Evolutionary conservation across 2,888 invertebrate genomes (phyloP).

Genomic region (Nysson spinosus): DNA sequence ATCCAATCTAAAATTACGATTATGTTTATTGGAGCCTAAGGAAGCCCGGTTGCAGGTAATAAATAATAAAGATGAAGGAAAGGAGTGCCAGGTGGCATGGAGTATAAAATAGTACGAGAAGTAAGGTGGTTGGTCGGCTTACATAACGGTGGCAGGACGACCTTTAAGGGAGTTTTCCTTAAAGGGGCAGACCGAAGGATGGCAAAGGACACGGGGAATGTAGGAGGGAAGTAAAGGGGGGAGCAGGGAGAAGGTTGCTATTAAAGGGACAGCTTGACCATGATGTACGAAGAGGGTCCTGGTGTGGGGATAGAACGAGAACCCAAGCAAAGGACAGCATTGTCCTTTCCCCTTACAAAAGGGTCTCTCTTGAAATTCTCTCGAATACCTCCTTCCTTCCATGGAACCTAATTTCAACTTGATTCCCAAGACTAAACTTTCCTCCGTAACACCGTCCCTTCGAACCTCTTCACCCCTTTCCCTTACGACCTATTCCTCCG

Average conservation of each 20-base stretch:
- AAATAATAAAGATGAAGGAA: too few relatives aligned
- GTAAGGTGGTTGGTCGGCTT: slow-evolving; percentile 43
- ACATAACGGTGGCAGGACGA: slow-evolving; percentile 35
- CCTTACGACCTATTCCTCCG: slow-evolving; percentile 2
- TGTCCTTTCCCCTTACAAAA: slow-evolving; percentile 57
- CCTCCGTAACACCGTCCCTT: neutral
- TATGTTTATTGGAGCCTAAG: too few relatives aligned
- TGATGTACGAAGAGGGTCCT: slow-evolving; percentile 38
- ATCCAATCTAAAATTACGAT: too few relatives aligned
- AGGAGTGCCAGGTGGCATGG: slow-evolving; percentile 32
- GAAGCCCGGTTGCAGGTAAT: too few relatives aligned
- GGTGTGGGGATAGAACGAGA: slow-evolving; percentile 35
- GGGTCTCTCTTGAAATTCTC: slow-evolving; percentile 41
- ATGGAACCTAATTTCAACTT: slow-evolving; percentile 46
- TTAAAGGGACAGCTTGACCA: slow-evolving; percentile 68
- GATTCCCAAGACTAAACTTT: slow-evolving; percentile 38
- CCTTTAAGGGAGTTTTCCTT: slow-evolving; percentile 55
- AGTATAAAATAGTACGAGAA: too few relatives aligned
- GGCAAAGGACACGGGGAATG: slow-evolving; percentile 27
- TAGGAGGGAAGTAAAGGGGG: slow-evolving; percentile 6
- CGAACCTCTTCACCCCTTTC: too few relatives aligned
- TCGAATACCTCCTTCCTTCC: slow-evolving; percentile 7
- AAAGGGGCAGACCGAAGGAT: slow-evolving; percentile 39
- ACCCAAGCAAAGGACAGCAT: slow-evolving; percentile 41
- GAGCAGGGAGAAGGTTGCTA: slow-evolving; percentile 24